Percentiles rank a stretch among this genome's conserved stretches.
These are phyloP conservation scores for Cephalopterus ornatus DNA, from an alignment of 2,113 vertebrate species.

Conservation along the genomic window DNA sequence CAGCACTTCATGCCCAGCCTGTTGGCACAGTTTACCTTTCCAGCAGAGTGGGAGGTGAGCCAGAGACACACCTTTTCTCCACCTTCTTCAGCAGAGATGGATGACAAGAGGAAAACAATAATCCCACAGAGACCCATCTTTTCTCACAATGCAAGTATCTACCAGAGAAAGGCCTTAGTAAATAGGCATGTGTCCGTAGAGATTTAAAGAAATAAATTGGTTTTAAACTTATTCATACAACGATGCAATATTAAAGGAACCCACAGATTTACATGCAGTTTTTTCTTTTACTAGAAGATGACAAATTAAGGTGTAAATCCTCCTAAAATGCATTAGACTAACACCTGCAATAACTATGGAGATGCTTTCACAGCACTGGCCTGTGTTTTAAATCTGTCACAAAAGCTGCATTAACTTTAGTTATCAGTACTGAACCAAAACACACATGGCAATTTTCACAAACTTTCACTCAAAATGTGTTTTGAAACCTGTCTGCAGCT, in stretches of 20 bases:
- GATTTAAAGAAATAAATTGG: background rate
- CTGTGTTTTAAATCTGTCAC: background rate
- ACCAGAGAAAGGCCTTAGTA: background rate
- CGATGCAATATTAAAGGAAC: background rate
- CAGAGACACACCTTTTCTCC: background rate
- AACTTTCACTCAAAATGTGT: background rate
- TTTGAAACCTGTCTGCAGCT: background rate
- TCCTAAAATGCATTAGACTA: background rate
- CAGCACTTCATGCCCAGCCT: background rate
- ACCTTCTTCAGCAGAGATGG: background rate
- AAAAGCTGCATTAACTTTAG: background rate
- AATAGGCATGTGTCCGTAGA: fast-evolving
- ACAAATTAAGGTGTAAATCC: background rate
- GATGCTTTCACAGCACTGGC: background rate
- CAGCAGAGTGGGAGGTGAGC: fast-evolving
- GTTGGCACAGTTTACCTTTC: background rate
- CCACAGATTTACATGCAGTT: background rate
- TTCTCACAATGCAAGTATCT: background rate
- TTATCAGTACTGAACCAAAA: background rate
- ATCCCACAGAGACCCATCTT: background rate
- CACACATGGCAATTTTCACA: background rate
- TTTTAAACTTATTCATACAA: background rate
- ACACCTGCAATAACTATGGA: background rate
- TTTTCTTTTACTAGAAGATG: background rate
- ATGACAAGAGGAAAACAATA: background rate